These are phyloP conservation scores for Melinaea menophilus DNA, from an alignment of 2,888 invertebrate genomes.

Conservation along the genomic window DNA sequence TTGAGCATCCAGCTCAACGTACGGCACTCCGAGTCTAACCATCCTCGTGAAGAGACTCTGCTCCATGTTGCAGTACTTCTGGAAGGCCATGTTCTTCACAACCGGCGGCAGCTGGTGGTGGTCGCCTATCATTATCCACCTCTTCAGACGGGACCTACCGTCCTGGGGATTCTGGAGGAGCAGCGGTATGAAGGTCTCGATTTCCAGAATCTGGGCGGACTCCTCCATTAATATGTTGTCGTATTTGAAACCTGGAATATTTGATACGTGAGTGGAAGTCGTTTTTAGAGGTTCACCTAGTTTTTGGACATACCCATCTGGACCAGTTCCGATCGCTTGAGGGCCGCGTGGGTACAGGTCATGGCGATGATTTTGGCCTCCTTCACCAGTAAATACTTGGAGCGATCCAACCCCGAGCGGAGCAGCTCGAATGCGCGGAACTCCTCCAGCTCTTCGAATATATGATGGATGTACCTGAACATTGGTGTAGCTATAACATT, in stretches of 20 bases:
- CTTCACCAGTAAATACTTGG: conserved; percentile 97
- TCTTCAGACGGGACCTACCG: conserved; percentile 95
- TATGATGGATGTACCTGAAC: conserved; percentile 90
- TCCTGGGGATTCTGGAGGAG: conserved; percentile 99
- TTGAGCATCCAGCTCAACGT: conserved; percentile 98
- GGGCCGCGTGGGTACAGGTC: conserved; percentile 99
- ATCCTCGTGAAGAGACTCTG: conserved; percentile 98
- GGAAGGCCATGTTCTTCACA: conserved; percentile 99
- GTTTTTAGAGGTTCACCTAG: background rate
- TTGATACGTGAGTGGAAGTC: background rate
- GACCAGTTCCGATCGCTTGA: conserved; percentile 97
- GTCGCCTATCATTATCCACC: conserved; percentile 99
- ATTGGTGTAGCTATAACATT: background rate
- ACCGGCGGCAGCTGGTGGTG: conserved; percentile 99
- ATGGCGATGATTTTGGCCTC: conserved; percentile 99
- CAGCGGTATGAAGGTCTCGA: conserved; percentile 99
- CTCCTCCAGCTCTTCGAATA: conserved; percentile 98
- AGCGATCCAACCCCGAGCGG: conserved; percentile 95
- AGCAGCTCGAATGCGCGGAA: conserved; percentile 98
- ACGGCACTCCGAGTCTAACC: conserved; percentile 97
- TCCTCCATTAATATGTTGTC: conserved; percentile 99
- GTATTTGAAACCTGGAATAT: conserved; percentile 88
- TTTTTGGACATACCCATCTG: conserved; percentile 84
- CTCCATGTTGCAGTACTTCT: conserved; percentile 99
- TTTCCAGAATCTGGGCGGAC: conserved; percentile 98